Evolutionary conservation across 2,888 invertebrate species (phyloP).

Genomic region (Tuberolachnus salignus): DNA sequence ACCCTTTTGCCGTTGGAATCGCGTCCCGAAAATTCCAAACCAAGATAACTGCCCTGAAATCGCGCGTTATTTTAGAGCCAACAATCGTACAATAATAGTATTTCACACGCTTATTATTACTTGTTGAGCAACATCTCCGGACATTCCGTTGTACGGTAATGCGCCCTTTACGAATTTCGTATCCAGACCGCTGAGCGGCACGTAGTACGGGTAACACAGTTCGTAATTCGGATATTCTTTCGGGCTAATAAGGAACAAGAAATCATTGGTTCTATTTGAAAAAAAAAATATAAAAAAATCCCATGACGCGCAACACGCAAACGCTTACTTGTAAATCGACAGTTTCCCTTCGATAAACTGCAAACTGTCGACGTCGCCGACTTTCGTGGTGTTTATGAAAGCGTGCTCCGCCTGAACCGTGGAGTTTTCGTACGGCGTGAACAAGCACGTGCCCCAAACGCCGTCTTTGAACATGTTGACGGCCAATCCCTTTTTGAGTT

Average conservation of each 20-base stretch:
- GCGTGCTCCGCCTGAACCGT: conserved; percentile 80
- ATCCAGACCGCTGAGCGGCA: conserved; percentile 96
- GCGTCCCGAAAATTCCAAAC: conserved; percentile 92
- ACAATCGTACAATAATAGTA: too few species aligned
- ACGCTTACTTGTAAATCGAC: conserved; percentile 68
- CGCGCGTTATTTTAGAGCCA: background rate
- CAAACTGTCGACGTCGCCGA: conserved; percentile 92
- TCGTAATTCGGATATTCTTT: conserved; percentile 66
- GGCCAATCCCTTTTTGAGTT: conserved; percentile 77
- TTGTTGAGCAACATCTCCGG: conserved; percentile 80
- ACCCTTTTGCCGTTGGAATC: conserved; percentile 76
- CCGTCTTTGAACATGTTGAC: conserved; percentile 81
- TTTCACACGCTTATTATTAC: conserved; percentile 59
- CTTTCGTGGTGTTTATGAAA: conserved; percentile 87
- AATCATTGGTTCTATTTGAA: background rate
- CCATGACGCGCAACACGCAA: conserved; percentile 58
- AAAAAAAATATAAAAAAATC: background rate
- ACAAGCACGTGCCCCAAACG: conserved; percentile 84
- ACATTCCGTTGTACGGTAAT: conserved; percentile 93
- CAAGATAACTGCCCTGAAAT: conserved; percentile 85
- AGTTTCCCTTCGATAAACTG: conserved; percentile 91
- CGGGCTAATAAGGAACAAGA: conserved; percentile 60
- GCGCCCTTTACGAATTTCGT: conserved; percentile 97
- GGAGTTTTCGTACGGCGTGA: conserved; percentile 67
- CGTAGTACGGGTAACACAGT: conserved; percentile 87